phyloP scores from a whole-genome alignment of 2,797 vertebrate species.

The Coregonus ussuriensis region DNA sequence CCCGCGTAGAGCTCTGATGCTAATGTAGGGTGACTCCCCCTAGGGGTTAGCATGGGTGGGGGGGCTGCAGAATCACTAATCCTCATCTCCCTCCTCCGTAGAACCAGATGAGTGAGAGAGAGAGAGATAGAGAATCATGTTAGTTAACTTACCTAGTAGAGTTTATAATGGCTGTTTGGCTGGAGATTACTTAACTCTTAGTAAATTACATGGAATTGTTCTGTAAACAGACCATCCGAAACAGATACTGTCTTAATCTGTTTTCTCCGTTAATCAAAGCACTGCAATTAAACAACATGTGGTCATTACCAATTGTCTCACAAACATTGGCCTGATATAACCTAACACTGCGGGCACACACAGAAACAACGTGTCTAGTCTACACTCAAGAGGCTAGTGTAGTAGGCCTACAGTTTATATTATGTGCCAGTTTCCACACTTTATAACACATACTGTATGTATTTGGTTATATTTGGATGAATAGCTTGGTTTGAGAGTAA shows the following conservation, averaged over 20 bases:
- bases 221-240: conserved; percentile 26
- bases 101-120: conserved; percentile 50
- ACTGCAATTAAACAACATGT: conserved; percentile 39
- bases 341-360: background rate
- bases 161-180: background rate
- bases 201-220: conserved; percentile 26
- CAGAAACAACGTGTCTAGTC: background rate
- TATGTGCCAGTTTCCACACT: background rate
- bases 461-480: background rate
- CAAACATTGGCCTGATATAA: background rate
- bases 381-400: background rate
- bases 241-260: conserved; percentile 51
- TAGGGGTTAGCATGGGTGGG: conserved; percentile 38
- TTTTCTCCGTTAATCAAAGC: conserved; percentile 36
- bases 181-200: background rate
- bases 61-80: conserved; percentile 48
- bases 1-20: conserved; percentile 44
- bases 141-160: background rate
- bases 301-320: conserved; percentile 28
- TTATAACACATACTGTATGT: background rate
- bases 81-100: conserved; percentile 25
- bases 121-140: conserved; percentile 22
- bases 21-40: conserved; percentile 64
- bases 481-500: conserved; percentile 7
- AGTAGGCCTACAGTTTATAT: background rate